These are phyloP conservation scores for Magallana ariakensis DNA, from an alignment of 1,140 invertebrate species.

Conservation along the genomic window DNA sequence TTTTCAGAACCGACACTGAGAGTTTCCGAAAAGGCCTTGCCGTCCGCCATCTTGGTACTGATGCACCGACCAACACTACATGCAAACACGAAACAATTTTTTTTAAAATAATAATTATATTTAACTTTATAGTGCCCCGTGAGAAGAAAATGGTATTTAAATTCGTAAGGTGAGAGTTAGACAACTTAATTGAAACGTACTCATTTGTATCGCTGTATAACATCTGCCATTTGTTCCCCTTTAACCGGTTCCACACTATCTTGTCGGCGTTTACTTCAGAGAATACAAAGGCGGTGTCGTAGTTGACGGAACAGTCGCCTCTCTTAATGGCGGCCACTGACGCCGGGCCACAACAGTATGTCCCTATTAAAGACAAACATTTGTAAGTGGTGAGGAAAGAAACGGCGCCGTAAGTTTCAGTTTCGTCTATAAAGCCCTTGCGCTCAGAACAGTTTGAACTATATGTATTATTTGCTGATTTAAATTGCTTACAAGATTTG, in stretches of 20 bases:
- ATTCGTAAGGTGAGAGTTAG: too few relatives aligned
- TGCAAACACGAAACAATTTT: slow-evolving; percentile 36
- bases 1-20: slow-evolving; percentile 72
- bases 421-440: too few relatives aligned
- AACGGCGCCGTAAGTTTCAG: too few relatives aligned
- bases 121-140: too few relatives aligned
- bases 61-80: slow-evolving; percentile 90
- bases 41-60: slow-evolving; percentile 92
- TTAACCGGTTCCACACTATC: slow-evolving; percentile 67
- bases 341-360: slow-evolving; percentile 90
- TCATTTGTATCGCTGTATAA: not conserved
- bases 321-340: slow-evolving; percentile 88
- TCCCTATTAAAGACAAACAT: slow-evolving; percentile 63
- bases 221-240: slow-evolving; percentile 44
- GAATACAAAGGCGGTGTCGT: slow-evolving; percentile 90
- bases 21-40: slow-evolving; percentile 81
- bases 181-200: not conserved
- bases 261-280: slow-evolving; percentile 84
- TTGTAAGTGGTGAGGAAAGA: too few relatives aligned
- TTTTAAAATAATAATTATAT: too few relatives aligned
- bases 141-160: too few relatives aligned
- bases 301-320: slow-evolving; percentile 89
- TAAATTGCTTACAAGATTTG: too few relatives aligned
- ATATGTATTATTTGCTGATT: too few relatives aligned
- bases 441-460: too few relatives aligned